Conservation (phyloP, 2,797 vertebrate genomes). For the Mus spretus region DNA sequence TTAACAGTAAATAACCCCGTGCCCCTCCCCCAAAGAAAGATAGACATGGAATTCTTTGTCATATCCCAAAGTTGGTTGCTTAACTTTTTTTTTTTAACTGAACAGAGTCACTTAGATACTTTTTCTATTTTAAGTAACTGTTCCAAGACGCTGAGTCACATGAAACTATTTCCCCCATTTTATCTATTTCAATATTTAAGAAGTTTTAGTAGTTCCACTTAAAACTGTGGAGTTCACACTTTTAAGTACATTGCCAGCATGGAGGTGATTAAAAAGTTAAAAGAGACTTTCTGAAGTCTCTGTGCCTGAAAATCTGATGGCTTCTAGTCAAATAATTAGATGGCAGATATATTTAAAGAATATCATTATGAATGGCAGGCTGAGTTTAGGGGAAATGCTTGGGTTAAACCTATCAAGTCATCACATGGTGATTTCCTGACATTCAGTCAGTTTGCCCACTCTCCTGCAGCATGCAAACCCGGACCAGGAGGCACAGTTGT, state of each 20-base stretch:
- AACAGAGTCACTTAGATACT: not conserved
- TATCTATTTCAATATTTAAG: slow-evolving; percentile 1
- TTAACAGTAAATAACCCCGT: slow-evolving; percentile 37
- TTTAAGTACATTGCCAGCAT: slow-evolving; percentile 36
- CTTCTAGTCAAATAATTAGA: slow-evolving; percentile 29
- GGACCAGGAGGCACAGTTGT: not conserved
- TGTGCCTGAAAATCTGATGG: not conserved
- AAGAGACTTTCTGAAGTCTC: not conserved
- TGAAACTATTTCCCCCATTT: slow-evolving; percentile 32
- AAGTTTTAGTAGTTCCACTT: not conserved
- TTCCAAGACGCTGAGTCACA: not conserved
- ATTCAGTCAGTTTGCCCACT: not conserved
- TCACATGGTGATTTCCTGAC: not conserved
- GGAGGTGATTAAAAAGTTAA: not conserved
- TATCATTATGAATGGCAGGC: not conserved
- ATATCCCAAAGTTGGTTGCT: not conserved
- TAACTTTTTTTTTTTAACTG: slow-evolving; percentile 10
- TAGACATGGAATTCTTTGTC: not conserved
- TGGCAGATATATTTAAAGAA: not conserved
- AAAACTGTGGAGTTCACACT: slow-evolving; percentile 26
- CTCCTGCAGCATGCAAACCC: not conserved
- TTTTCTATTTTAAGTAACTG: slow-evolving; percentile 59
- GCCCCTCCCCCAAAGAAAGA: not conserved
- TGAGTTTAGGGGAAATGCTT: slow-evolving; percentile 47
- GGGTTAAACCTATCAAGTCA: not conserved